These are phyloP conservation scores for Globia sparganii DNA, from an alignment of 2,888 invertebrate species.

Conservation along the genomic window DNA sequence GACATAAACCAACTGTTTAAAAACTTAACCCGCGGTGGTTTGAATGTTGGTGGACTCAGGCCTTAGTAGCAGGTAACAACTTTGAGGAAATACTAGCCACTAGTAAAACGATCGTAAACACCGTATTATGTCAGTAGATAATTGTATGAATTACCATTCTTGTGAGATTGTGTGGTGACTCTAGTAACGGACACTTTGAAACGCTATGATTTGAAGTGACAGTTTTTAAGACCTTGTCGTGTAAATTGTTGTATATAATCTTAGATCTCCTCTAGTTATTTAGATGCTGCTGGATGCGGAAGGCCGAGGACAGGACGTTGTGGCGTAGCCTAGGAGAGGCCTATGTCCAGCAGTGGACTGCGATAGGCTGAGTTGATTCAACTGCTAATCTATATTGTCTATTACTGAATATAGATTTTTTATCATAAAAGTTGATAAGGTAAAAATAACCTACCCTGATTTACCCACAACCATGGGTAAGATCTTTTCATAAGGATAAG, in stretches of 20 bases:
- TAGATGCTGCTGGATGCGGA: background rate
- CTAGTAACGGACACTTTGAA: background rate
- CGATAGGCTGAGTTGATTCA: background rate
- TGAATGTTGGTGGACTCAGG: too few species aligned
- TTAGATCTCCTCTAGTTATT: background rate
- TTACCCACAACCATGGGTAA: background rate
- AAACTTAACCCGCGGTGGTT: too few species aligned
- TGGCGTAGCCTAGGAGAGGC: background rate
- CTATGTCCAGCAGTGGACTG: background rate
- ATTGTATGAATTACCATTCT: conserved; percentile 12
- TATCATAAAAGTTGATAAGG: background rate
- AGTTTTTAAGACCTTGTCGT: background rate
- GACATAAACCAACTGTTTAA: too few species aligned
- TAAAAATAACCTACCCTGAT: background rate
- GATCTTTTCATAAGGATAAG: too few species aligned
- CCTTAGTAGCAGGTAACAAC: background rate
- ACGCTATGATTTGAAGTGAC: background rate
- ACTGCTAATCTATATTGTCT: background rate
- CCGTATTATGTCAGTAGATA: background rate
- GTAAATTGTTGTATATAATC: background rate
- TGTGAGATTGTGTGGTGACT: background rate
- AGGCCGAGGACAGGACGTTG: background rate
- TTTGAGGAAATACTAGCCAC: background rate
- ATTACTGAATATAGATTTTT: background rate
- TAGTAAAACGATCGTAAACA: background rate